Conservation (phyloP, 2,113 vertebrate genomes). For the Trinectes maculatus region DNA sequence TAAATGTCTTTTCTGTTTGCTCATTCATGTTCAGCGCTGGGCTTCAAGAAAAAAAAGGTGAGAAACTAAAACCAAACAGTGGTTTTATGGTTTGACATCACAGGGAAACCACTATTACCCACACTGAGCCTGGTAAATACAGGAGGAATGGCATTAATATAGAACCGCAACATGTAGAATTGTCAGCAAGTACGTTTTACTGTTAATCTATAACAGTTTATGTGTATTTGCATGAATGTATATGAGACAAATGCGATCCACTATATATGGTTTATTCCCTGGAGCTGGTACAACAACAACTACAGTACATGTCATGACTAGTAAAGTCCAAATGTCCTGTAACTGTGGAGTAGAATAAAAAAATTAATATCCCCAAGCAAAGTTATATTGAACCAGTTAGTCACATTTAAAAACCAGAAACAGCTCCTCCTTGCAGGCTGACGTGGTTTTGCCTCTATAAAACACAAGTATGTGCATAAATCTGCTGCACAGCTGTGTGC, state of each 20-base stretch:
- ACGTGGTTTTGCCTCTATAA: no score
- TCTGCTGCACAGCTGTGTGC: slow-evolving; percentile 33
- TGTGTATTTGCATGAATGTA: not conserved
- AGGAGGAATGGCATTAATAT: not conserved
- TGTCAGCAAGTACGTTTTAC: not conserved
- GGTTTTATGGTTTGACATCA: slow-evolving; percentile 1
- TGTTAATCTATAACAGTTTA: no score
- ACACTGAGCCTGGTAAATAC: not conserved
- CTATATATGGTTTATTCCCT: not conserved
- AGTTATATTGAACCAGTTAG: slow-evolving; percentile 7
- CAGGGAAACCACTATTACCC: not conserved
- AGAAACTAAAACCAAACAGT: slow-evolving; percentile 20
- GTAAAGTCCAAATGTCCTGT: not conserved
- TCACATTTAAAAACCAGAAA: slow-evolving; percentile 21
- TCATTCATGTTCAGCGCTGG: slow-evolving; percentile 24
- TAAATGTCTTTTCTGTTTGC: slow-evolving; percentile 48
- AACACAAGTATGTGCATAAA: slow-evolving; percentile 37
- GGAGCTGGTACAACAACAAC: not conserved
- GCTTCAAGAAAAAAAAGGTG: slow-evolving; percentile 32
- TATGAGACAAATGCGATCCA: not conserved
- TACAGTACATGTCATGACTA: not conserved
- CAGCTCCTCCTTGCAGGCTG: slow-evolving; percentile 28
- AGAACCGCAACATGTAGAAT: not conserved
- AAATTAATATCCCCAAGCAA: slow-evolving; percentile 18
- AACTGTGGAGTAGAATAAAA: not conserved